phyloP scores from a whole-genome alignment of 2,888 invertebrate genomes.

The Macaria liturata region DNA sequence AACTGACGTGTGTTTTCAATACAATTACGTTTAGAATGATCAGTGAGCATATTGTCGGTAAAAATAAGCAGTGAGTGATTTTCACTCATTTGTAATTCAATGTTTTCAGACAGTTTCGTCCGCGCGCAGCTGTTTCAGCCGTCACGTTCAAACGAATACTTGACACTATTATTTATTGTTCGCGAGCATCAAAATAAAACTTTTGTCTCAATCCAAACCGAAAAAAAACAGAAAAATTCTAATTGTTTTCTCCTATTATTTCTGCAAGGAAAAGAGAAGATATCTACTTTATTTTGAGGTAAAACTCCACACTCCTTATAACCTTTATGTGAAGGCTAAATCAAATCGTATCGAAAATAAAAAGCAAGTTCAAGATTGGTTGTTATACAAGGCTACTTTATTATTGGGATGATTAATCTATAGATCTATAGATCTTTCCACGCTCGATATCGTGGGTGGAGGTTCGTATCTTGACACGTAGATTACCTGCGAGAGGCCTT shows the following conservation, averaged over 20 bases:
- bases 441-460: conserved; percentile 15
- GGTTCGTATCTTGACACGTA: conserved; percentile 18
- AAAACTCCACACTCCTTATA: conserved; percentile 31
- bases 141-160: conserved; percentile 40
- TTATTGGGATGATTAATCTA: conserved; percentile 28
- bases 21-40: conserved; percentile 23
- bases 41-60: conserved; percentile 49
- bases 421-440: conserved; percentile 23
- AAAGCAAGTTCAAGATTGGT: conserved; percentile 44
- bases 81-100: conserved; percentile 6
- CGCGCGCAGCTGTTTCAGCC: conserved; percentile 52
- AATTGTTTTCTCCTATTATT: conserved; percentile 35
- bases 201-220: no score
- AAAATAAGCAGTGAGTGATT: conserved; percentile 43
- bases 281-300: no score
- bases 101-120: conserved; percentile 49
- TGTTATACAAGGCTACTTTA: conserved; percentile 31
- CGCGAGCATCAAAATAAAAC: conserved; percentile 19
- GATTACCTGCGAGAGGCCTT: neutral
- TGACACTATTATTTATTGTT: conserved; percentile 33
- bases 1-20: conserved; percentile 20
- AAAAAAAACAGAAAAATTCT: no score
- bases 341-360: conserved; percentile 36
- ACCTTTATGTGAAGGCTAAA: conserved; percentile 48
- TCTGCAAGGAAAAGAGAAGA: conserved; percentile 3